A percentile compares a stretch with the other conserved stretches of the same genome.
These are phyloP conservation scores for Fopius arisanus DNA, from an alignment of 1,140 invertebrate genomes.

Conservation along the genomic window DNA sequence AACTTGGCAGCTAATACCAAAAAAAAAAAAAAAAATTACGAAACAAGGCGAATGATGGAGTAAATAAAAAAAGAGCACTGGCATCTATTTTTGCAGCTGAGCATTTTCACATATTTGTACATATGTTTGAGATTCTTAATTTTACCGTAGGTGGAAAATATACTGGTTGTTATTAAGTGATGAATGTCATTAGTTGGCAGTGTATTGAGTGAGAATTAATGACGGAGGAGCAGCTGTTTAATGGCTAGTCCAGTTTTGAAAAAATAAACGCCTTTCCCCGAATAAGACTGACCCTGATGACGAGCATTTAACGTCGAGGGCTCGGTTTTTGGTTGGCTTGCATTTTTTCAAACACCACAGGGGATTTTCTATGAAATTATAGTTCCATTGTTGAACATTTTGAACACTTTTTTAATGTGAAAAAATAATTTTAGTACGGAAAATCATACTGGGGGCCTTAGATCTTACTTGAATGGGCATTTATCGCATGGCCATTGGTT, in stretches of 20 bases:
- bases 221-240: background rate
- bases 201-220: background rate
- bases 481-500: background rate
- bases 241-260: slow-evolving; percentile 3
- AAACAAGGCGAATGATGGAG: slow-evolving; percentile 19
- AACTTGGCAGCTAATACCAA: slow-evolving; percentile 58
- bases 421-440: background rate
- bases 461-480: slow-evolving; percentile 1
- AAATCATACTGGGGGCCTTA: slow-evolving; percentile 12
- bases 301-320: background rate
- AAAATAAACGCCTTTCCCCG: slow-evolving; percentile 10
- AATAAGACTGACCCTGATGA: slow-evolving; percentile 17
- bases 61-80: slow-evolving; percentile 38
- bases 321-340: background rate
- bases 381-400: background rate
- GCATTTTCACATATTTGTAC: slow-evolving; percentile 52
- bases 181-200: background rate
- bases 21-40: slow-evolving; percentile 38
- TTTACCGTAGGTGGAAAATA: background rate
- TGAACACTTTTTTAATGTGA: background rate
- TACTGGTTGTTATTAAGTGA: background rate
- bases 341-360: background rate
- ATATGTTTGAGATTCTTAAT: slow-evolving; percentile 29
- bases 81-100: slow-evolving; percentile 59
- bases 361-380: background rate